These are phyloP conservation scores for Ammodytes marinus DNA, from an alignment of 2,113 vertebrate species.

Conservation along the genomic window DNA sequence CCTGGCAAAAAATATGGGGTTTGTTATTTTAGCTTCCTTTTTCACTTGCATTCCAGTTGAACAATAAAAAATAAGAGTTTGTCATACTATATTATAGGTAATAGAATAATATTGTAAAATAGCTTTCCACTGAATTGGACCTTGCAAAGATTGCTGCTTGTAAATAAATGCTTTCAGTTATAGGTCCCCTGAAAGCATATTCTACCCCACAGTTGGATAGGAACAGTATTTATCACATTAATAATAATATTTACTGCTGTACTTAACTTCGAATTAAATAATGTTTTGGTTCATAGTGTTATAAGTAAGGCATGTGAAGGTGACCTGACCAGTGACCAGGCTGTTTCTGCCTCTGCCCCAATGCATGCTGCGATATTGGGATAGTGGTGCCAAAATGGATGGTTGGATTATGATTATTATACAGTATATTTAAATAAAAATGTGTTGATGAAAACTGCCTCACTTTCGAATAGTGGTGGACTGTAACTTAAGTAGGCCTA, in stretches of 20 bases:
- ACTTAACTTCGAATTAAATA: constrained; percentile 27
- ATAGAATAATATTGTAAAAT: constrained; percentile 73
- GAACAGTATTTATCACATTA: constrained; percentile 44
- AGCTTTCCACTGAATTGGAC: constrained; percentile 58
- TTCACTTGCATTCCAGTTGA: constrained; percentile 70
- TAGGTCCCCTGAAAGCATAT: constrained; percentile 39
- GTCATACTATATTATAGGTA: constrained; percentile 78
- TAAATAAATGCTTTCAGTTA: constrained; percentile 60
- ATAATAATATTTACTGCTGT: constrained; percentile 18
- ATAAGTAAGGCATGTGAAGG: constrained; percentile 5
- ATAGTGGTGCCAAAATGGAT: neutral
- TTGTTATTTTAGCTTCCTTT: constrained; percentile 80
- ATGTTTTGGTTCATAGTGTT: constrained; percentile 9
- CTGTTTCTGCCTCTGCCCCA: neutral
- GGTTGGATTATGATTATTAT: neutral
- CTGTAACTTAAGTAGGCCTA: neutral
- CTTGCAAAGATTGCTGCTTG: constrained; percentile 34
- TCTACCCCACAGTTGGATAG: constrained; percentile 33
- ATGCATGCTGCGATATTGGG: constrained; percentile 4
- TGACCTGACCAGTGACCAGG: neutral
- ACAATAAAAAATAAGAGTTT: constrained; percentile 76
- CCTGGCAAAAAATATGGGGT: constrained; percentile 61
- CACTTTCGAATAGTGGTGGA: neutral
- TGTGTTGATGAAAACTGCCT: neutral
- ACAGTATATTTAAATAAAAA: neutral